These are phyloP conservation scores for Pyrgus malvae DNA, from an alignment of 2,888 invertebrate genomes.

Conservation along the genomic window DNA sequence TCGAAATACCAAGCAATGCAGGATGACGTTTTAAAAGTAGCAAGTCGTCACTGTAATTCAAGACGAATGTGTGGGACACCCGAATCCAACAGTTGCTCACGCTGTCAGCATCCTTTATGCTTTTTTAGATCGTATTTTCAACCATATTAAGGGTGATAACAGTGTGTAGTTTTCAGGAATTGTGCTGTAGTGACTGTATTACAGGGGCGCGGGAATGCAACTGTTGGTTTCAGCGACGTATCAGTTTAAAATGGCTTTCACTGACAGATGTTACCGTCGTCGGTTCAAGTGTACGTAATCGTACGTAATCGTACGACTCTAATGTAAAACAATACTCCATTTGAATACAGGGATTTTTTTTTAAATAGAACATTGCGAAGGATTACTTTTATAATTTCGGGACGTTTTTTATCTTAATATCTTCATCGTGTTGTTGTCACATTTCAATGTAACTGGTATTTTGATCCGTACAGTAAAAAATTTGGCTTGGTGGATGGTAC, in stretches of 20 bases:
- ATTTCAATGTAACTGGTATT: neutral
- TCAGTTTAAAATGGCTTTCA: conserved; percentile 58
- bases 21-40: conserved; percentile 6
- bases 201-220: conserved; percentile 19
- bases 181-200: conserved; percentile 16
- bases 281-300: conserved; percentile 50
- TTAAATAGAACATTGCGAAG: conserved; percentile 48
- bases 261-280: conserved; percentile 61
- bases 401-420: neutral
- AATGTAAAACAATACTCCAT: conserved; percentile 56
- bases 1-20: conserved; percentile 1
- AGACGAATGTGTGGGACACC: conserved; percentile 13
- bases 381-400: conserved; percentile 1
- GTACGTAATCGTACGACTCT: too few relatives aligned
- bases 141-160: conserved; percentile 17
- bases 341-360: conserved; percentile 50
- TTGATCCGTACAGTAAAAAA: too few relatives aligned
- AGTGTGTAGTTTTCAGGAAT: neutral
- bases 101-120: neutral
- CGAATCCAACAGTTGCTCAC: conserved; percentile 2
- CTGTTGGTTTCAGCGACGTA: conserved; percentile 56
- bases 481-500: too few relatives aligned
- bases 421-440: neutral
- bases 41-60: conserved; percentile 14
- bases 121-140: neutral